These are phyloP conservation scores for Hozukius guyotensis DNA, from an alignment of 2,797 vertebrate species.

Conservation along the genomic window DNA sequence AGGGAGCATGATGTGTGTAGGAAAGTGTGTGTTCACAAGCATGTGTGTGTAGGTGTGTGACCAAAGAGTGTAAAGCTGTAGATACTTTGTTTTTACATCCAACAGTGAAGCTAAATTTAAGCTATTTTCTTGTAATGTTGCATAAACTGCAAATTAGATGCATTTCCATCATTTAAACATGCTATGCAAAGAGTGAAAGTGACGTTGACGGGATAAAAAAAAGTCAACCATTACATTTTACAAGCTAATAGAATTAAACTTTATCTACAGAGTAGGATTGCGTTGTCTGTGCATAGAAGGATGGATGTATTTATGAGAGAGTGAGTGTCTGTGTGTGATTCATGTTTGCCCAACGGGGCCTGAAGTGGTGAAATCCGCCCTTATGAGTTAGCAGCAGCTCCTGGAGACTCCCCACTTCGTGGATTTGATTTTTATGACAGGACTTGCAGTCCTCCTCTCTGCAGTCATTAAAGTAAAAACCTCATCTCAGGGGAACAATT, in stretches of 20 bases:
- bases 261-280: not conserved
- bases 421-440: constrained; percentile 23
- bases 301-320: not conserved
- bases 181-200: not conserved
- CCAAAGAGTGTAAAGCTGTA: not conserved
- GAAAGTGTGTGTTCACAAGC: constrained; percentile 16
- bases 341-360: not conserved
- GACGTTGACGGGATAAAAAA: not conserved
- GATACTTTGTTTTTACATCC: not conserved
- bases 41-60: not conserved
- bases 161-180: not conserved
- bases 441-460: constrained; percentile 14
- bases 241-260: not conserved
- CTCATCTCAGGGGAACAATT: constrained; percentile 22
- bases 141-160: not conserved
- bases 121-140: not conserved
- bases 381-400: constrained; percentile 2
- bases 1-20: constrained; percentile 26
- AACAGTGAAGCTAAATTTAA: not conserved
- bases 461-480: constrained; percentile 38
- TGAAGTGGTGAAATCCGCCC: constrained; percentile 6
- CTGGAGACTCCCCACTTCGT: constrained; percentile 1
- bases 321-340: not conserved
- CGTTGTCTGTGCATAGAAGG: not conserved
- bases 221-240: not conserved